Evolutionary conservation across 1,140 invertebrate species (phyloP).

Genomic region (Drosophila oshimai): DNA sequence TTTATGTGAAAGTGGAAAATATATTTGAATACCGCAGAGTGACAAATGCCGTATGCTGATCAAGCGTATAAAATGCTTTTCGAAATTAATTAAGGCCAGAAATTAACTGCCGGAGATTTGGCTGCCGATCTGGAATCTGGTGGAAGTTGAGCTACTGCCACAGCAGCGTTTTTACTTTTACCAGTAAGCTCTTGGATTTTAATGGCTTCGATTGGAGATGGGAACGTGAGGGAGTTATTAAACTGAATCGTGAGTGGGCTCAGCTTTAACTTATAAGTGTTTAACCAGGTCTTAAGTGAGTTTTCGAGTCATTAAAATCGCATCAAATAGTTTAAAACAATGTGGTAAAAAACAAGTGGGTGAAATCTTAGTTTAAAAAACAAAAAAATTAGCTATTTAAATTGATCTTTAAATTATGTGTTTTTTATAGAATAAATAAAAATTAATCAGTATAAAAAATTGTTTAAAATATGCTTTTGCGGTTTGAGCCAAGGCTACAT

Average conservation of each 20-base stretch:
- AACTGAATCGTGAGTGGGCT: constrained; percentile 12
- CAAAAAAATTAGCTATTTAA: background rate
- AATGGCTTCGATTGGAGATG: constrained; percentile 16
- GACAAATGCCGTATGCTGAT: constrained; percentile 42
- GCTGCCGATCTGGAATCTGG: background rate
- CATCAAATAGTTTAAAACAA: constrained; percentile 4
- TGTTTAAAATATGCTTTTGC: too few relatives aligned
- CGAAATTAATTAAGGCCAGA: constrained; percentile 49
- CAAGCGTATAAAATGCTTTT: constrained; percentile 38
- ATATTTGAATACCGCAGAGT: constrained; percentile 22
- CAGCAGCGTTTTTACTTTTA: constrained; percentile 1
- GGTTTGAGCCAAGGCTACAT: too few relatives aligned
- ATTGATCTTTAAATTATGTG: background rate
- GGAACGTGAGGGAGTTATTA: constrained; percentile 28
- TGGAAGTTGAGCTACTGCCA: constrained; percentile 23
- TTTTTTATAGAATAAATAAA: too few relatives aligned
- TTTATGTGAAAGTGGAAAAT: constrained; percentile 62
- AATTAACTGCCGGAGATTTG: constrained; percentile 14
- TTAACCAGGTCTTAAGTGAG: constrained; percentile 8
- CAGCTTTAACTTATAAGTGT: background rate
- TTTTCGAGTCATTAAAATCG: constrained; percentile 16
- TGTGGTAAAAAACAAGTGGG: too few relatives aligned
- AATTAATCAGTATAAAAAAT: too few relatives aligned
- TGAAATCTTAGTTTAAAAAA: background rate
- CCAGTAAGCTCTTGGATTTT: constrained; percentile 6